Evolutionary conservation across 2,113 vertebrate genomes (phyloP).

Genomic region (Seriola dumerili): DNA sequence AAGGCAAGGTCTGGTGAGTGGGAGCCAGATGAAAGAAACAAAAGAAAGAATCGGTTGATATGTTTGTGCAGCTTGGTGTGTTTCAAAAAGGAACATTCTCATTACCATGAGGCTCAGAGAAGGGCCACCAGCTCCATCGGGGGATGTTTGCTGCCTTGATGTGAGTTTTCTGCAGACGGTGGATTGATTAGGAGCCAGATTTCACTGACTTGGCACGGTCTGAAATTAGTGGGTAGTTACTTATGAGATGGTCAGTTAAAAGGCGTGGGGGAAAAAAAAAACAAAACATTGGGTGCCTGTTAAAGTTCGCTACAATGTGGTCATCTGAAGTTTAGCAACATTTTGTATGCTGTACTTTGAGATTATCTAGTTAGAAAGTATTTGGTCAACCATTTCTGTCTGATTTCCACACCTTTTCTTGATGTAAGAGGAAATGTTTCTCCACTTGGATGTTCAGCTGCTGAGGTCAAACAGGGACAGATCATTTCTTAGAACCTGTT

Average conservation of each 20-base stretch:
- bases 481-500: background rate
- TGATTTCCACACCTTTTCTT: background rate
- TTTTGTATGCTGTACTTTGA: constrained; percentile 1
- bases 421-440: background rate
- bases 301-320: constrained; percentile 33
- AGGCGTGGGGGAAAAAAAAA: background rate
- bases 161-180: constrained; percentile 31
- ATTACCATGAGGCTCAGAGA: constrained; percentile 53
- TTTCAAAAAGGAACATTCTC: constrained; percentile 58
- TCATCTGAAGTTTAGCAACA: constrained; percentile 2
- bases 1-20: constrained; percentile 74
- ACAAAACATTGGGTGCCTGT: constrained; percentile 37
- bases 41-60: constrained; percentile 57
- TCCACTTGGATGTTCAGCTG: background rate
- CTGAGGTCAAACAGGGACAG: background rate
- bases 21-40: constrained; percentile 71
- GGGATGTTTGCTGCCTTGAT: constrained; percentile 39
- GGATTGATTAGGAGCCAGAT: constrained; percentile 55
- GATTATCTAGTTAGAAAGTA: background rate
- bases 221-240: constrained; percentile 55
- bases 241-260: constrained; percentile 49
- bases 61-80: constrained; percentile 65
- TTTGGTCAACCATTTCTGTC: background rate
- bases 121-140: constrained; percentile 37
- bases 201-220: constrained; percentile 39